Evolutionary conservation across 2,888 invertebrate genomes (phyloP).

Genomic region (Hirtodrosophila histrioides): DNA sequence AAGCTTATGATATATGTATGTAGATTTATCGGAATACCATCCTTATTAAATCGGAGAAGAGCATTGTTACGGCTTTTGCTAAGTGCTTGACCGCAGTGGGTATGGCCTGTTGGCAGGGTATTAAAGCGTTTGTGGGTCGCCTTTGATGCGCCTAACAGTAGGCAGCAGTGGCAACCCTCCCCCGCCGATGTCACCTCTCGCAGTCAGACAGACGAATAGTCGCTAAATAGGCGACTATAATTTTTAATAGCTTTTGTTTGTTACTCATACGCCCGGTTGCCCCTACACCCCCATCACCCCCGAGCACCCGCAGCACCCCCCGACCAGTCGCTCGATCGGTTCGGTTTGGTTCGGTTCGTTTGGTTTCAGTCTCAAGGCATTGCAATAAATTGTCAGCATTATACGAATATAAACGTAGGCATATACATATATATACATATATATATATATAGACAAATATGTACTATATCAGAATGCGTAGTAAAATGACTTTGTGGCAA

Average conservation of each 20-base stretch:
- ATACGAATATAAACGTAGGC: constrained; percentile 14
- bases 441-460: background rate
- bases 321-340: constrained; percentile 21
- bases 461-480: constrained; percentile 21
- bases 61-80: too few relatives aligned
- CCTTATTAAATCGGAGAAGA: background rate
- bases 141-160: constrained; percentile 66
- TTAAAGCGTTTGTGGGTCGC: constrained; percentile 54
- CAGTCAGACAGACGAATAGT: constrained; percentile 8
- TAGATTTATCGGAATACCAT: too few relatives aligned
- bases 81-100: background rate
- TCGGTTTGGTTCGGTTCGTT: constrained; percentile 18
- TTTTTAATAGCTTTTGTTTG: constrained; percentile 66
- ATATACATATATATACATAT: background rate
- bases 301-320: background rate
- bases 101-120: constrained; percentile 30
- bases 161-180: constrained; percentile 42
- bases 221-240: constrained; percentile 64
- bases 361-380: constrained; percentile 35
- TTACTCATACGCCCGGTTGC: constrained; percentile 59
- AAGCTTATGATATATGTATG: too few relatives aligned
- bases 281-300: background rate
- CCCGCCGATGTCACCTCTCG: background rate
- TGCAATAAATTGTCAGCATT: constrained; percentile 56
- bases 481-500: constrained; percentile 64